Base-by-base conservation (phyloP, 1,140 invertebrate species). In the Magallana gigas region DNA sequence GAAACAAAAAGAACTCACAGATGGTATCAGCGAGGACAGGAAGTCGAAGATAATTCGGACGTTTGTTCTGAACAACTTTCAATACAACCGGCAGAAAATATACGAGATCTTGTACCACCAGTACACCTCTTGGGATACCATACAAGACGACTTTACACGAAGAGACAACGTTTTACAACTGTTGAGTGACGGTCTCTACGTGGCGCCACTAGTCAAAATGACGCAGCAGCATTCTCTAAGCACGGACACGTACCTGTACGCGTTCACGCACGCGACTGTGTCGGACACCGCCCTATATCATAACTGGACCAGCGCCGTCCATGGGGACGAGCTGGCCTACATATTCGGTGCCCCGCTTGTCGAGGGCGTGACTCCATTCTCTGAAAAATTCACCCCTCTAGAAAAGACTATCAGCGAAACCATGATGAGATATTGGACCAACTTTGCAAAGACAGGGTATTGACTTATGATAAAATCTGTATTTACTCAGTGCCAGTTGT, bases 101-200 rank as follows among this genome's bases (percentile, higher is more conserved):
- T 98, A 98, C 95, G 98, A 98, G 92, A 99, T 98, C 62, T 97
- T 99, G 48, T 97, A 99, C 90, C 99, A 99, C 94, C 98, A 99
- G 94, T 99, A 99, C 94, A 91, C 91, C 0, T 91, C 92, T 60
- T 93, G 91, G 90, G 92, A 92, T 59, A 85, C 88, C n/a, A 68
- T 90, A 9, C 62, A 87, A 62, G 89, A 91, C 82, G 87, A 90
- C 9, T 97, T 98, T 90, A 97, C 97, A 95, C 97, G 98, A 0
- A 96, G 98, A 81, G 98, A 99, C 94, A 98, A 98, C 85, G 94
- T 98, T 0, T 95, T 99, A 57, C 98, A 98, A 93, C 97, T 98
- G 1, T 95, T 99, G 1, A 97, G 97, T 58, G 99, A 99, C 94
- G 98, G 94, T 1, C 93, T 96, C 88, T 97, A 98, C 57, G 98